Evolutionary conservation across 2,888 invertebrate species (phyloP).

Genomic region (Zaprionus obscuricornis): DNA sequence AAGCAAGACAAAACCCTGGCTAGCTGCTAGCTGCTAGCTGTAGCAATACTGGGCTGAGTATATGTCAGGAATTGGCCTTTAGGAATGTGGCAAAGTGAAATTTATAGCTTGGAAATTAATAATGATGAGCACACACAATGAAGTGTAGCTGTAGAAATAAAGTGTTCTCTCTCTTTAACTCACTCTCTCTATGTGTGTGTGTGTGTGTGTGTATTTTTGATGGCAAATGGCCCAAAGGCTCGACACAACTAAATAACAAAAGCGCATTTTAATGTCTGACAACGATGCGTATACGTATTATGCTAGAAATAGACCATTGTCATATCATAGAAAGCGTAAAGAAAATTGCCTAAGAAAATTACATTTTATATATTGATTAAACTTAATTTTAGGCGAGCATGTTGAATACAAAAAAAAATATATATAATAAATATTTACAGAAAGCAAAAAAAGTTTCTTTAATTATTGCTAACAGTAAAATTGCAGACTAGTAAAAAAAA

Average conservation of each 20-base stretch:
- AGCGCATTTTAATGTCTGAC: constrained; percentile 31
- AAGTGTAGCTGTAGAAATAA: constrained; percentile 60
- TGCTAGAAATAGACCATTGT: constrained; percentile 16
- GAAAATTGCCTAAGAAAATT: too few relatives aligned
- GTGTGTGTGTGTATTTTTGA: constrained; percentile 6
- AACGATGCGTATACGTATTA: constrained; percentile 48
- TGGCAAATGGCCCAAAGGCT: constrained; percentile 40
- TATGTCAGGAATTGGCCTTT: constrained; percentile 53
- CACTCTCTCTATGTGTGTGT: constrained; percentile 24
- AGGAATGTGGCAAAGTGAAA: constrained; percentile 75
- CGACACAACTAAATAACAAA: constrained; percentile 40
- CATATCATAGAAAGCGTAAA: too few relatives aligned
- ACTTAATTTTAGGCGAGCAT: too few relatives aligned
- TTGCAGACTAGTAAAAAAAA: too few relatives aligned
- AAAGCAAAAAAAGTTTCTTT: too few relatives aligned
- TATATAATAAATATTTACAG: too few relatives aligned
- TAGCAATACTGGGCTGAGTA: constrained; percentile 16
- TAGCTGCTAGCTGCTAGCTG: constrained; percentile 3
- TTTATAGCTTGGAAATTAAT: constrained; percentile 77
- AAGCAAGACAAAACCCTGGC: too few relatives aligned
- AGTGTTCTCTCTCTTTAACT: too few relatives aligned
- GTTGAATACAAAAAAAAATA: too few relatives aligned
- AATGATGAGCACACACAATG: constrained; percentile 72
- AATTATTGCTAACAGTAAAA: too few relatives aligned
- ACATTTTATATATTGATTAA: constrained; percentile 30